These are phyloP conservation scores for Anhinga rufa DNA, from an alignment of 2,113 vertebrate genomes.

Conservation along the genomic window DNA sequence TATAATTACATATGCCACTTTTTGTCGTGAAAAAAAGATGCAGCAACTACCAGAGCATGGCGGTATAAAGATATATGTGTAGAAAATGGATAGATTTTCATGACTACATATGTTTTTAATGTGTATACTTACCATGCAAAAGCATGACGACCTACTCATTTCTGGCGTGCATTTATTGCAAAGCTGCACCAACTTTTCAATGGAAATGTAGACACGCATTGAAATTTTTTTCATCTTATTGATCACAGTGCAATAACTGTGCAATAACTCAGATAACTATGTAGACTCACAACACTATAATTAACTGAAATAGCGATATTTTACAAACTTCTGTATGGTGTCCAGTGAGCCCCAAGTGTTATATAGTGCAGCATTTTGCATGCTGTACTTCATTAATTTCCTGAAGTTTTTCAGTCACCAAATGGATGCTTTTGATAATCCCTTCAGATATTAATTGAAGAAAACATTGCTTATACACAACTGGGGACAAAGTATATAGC, in stretches of 20 bases:
- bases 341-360: not conserved
- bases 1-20: conserved; percentile 52
- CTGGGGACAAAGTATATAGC: not conserved
- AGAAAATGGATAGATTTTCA: not conserved
- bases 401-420: not conserved
- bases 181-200: not conserved
- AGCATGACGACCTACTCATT: not conserved
- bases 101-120: not conserved
- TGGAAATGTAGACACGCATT: not conserved
- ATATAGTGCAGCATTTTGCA: not conserved
- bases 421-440: not conserved
- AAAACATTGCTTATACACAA: not conserved
- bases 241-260: not conserved
- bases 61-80: not conserved
- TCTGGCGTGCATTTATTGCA: not conserved
- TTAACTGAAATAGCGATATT: not conserved
- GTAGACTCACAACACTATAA: not conserved
- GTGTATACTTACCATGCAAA: not conserved
- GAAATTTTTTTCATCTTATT: not conserved
- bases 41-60: not conserved
- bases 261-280: not conserved
- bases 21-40: not conserved
- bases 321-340: not conserved
- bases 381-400: not conserved
- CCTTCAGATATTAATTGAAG: not conserved